Conservation (phyloP, 2,888 invertebrate genomes). For the Periphyllus acericola region DNA sequence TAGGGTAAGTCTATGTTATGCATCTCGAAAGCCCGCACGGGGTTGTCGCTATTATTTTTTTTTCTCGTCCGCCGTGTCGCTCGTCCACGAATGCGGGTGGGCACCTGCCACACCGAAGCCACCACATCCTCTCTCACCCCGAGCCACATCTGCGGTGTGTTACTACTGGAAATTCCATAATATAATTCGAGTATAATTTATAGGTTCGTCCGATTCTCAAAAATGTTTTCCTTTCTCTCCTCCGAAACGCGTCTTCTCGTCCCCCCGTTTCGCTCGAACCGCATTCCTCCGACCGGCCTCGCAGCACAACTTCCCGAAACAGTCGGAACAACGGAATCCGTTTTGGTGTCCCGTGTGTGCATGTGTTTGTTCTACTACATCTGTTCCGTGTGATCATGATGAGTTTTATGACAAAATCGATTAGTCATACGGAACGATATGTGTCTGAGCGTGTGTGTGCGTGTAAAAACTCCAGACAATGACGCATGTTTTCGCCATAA, state of each 20-base stretch:
- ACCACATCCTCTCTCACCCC: no score
- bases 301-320: neutral
- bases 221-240: no score
- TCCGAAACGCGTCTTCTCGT: neutral
- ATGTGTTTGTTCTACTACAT: neutral
- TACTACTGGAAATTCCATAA: no score
- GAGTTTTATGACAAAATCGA: conserved; percentile 38
- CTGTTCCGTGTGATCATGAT: neutral
- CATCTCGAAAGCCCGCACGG: neutral
- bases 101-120: no score
- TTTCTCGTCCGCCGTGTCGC: no score
- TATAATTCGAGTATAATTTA: no score
- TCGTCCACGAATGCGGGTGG: no score
- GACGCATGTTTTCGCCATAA: conserved; percentile 21
- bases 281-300: conserved; percentile 38
- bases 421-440: conserved; percentile 37
- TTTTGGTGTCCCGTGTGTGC: neutral
- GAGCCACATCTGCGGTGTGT: no score
- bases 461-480: conserved; percentile 22
- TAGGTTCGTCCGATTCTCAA: no score
- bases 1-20: neutral
- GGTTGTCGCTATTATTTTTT: no score
- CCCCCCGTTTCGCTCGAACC: conserved; percentile 24
- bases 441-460: neutral
- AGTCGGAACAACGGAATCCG: conserved; percentile 17